A percentile compares a stretch with the other conserved stretches of the same genome.
Evolutionary conservation across 1,140 invertebrate species (phyloP).

Genomic region (Penaeus japonicus): DNA sequence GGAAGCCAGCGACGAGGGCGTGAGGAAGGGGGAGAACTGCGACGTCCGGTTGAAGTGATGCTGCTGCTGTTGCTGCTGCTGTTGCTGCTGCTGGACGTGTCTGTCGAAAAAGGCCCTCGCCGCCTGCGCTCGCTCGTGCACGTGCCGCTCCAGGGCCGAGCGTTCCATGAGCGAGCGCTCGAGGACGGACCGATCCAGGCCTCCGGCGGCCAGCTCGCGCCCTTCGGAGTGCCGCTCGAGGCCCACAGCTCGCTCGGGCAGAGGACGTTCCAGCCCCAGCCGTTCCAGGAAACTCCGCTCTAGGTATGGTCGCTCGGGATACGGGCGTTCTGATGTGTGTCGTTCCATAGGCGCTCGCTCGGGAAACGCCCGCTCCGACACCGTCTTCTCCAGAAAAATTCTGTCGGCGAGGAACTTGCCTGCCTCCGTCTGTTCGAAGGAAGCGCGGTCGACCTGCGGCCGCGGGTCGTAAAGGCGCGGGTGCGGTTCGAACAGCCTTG

Average conservation of each 20-base stretch:
- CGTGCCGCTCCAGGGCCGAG: constrained; percentile 53
- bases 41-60: background rate
- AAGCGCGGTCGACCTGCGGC: constrained; percentile 4
- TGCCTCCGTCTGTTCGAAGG: constrained; percentile 28
- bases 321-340: constrained; percentile 43
- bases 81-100: constrained; percentile 28
- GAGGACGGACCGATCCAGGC: constrained; percentile 50
- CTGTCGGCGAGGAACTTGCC: constrained; percentile 37
- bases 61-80: constrained; percentile 40
- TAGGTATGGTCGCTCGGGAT: constrained; percentile 47
- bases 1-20: background rate
- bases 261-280: constrained; percentile 41
- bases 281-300: constrained; percentile 51
- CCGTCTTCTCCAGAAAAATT: constrained; percentile 35
- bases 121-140: constrained; percentile 55
- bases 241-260: background rate
- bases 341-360: constrained; percentile 40
- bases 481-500: constrained; percentile 6
- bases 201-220: background rate
- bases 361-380: constrained; percentile 21
- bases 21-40: background rate
- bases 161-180: constrained; percentile 55
- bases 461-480: constrained; percentile 29
- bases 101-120: constrained; percentile 47
- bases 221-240: background rate